Evolutionary conservation across 1,140 invertebrate species (phyloP).

Genomic region (Parapsyche elsis): DNA sequence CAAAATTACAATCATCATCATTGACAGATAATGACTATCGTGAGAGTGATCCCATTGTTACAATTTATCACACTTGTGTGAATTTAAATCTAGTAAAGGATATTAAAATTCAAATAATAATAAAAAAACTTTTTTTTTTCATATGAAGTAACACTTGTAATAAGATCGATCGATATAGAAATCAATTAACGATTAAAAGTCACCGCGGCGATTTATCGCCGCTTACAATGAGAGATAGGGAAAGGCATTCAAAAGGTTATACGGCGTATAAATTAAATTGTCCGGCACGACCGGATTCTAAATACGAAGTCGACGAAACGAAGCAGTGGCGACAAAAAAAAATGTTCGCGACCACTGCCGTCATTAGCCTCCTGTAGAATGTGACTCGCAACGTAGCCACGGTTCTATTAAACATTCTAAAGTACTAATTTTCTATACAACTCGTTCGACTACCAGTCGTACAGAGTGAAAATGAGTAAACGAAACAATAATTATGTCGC

Average conservation of each 20-base stretch:
- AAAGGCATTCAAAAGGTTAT: not conserved
- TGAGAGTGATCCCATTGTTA: not conserved
- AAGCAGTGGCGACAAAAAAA: conserved; percentile 2
- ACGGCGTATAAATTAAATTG: not conserved
- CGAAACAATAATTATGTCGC: conserved; percentile 31
- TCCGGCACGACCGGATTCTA: not conserved
- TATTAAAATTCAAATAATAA: too few species aligned
- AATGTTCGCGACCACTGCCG: conserved; percentile 37
- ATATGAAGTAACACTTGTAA: too few species aligned
- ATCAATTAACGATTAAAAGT: too few species aligned
- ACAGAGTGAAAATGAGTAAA: conserved; percentile 22
- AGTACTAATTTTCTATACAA: conserved; percentile 54
- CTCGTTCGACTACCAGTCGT: conserved; percentile 4
- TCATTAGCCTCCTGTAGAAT: conserved; percentile 47
- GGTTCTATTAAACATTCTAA: conserved; percentile 52
- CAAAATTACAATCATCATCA: too few species aligned
- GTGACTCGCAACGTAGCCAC: conserved; percentile 43
- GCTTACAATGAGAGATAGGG: not conserved
- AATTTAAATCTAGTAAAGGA: too few species aligned
- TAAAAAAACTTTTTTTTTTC: too few species aligned
- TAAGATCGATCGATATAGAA: too few species aligned
- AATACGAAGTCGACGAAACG: not conserved
- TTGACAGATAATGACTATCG: not conserved
- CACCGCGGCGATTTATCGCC: too few species aligned
- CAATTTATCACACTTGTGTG: too few species aligned